phyloP scores from a whole-genome alignment of 1,140 invertebrate species.

The Coelopa frigida region DNA sequence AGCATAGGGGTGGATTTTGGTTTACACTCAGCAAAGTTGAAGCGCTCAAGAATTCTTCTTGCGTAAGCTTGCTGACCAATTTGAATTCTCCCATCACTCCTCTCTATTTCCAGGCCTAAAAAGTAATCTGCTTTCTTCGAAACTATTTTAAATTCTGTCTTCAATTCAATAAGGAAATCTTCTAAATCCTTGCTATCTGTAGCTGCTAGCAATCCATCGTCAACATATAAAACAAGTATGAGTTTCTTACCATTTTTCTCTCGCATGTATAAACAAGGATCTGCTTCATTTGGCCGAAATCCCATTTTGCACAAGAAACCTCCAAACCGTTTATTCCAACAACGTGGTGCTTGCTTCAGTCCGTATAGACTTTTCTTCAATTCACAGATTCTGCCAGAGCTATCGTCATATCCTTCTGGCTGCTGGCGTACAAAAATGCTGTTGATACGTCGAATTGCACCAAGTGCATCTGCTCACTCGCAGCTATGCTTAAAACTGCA shows the following conservation, averaged over 20 bases:
- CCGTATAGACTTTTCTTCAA: conserved; percentile 45
- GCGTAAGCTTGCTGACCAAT: conserved; percentile 33
- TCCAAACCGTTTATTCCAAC: conserved; percentile 36
- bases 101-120: conserved; percentile 30
- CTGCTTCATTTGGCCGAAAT: conserved; percentile 28
- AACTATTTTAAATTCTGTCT: conserved; percentile 26
- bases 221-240: too few relatives aligned
- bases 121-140: conserved; percentile 21
- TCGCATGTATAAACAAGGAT: conserved; percentile 40
- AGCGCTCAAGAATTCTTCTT: conserved; percentile 33
- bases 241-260: too few relatives aligned
- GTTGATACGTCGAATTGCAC: conserved; percentile 35
- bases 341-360: conserved; percentile 43
- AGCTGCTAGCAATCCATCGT: conserved; percentile 36
- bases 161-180: conserved; percentile 21
- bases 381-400: conserved; percentile 22
- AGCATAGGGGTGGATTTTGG: conserved; percentile 34
- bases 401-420: conserved; percentile 25
- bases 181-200: conserved; percentile 17
- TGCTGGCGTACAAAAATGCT: conserved; percentile 44
- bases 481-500: too few relatives aligned
- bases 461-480: too few relatives aligned
- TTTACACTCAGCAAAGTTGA: conserved; percentile 38
- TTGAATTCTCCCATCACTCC: too few relatives aligned
- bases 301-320: conserved; percentile 3